These are phyloP conservation scores for Myotis myotis DNA, from an alignment of 2,797 vertebrate genomes.

Conservation along the genomic window DNA sequence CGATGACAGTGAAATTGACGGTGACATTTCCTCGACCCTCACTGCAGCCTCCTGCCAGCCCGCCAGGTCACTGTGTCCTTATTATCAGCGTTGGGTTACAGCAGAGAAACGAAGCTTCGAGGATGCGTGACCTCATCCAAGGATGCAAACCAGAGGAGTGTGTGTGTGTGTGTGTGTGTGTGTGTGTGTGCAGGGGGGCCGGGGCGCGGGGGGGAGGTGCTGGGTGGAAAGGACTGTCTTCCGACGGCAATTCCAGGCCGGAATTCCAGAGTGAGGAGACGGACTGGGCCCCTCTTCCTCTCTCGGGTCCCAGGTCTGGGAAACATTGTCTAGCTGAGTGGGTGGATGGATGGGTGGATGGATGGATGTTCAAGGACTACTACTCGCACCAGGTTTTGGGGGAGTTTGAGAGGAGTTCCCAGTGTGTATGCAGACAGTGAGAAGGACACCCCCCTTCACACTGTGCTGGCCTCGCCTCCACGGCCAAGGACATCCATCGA, in stretches of 20 bases:
- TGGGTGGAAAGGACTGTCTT: too few relatives aligned
- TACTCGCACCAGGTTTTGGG: neutral
- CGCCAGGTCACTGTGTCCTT: neutral
- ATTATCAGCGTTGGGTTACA: neutral
- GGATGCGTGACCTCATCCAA: neutral
- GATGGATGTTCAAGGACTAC: neutral
- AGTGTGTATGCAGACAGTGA: neutral
- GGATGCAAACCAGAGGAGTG: neutral
- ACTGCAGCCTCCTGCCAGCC: neutral
- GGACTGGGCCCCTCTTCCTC: neutral
- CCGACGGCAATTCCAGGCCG: neutral
- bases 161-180: too few relatives aligned
- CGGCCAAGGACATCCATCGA: neutral
- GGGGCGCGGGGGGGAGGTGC: too few relatives aligned
- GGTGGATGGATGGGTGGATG: neutral
- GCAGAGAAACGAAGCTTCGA: neutral
- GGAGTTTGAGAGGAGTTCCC: neutral
- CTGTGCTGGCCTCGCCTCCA: neutral
- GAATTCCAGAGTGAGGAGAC: neutral
- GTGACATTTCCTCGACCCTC: neutral
- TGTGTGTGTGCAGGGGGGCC: too few relatives aligned
- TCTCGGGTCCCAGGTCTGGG: neutral
- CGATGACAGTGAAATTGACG: fast-evolving
- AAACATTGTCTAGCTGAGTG: neutral
- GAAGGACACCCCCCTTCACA: neutral